These are phyloP conservation scores for Allacma fusca DNA, from an alignment of 2,888 invertebrate species.

Conservation along the genomic window DNA sequence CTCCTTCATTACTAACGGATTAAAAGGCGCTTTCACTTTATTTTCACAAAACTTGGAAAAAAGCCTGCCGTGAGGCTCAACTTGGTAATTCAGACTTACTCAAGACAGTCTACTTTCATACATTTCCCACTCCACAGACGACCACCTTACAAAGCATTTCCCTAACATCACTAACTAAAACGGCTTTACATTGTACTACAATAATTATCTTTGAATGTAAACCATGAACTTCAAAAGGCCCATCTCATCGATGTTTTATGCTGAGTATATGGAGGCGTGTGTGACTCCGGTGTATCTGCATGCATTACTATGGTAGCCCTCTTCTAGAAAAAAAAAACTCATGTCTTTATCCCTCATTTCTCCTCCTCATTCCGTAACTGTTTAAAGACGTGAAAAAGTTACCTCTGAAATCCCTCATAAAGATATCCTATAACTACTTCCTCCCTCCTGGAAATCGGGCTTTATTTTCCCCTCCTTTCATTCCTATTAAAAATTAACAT, in stretches of 20 bases:
- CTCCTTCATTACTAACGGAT: conserved; percentile 36
- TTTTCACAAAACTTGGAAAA: conserved; percentile 27
- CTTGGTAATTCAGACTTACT: conserved; percentile 28
- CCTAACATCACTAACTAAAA: conserved; percentile 21
- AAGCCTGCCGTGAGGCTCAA: conserved; percentile 33
- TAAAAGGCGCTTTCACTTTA: conserved; percentile 37
- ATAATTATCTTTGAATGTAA: conserved; percentile 30
- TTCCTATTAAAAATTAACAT: conserved; percentile 11
- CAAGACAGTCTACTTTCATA: not conserved
- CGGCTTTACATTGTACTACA: conserved; percentile 24
- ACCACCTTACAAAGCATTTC: not conserved
- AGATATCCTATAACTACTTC: not conserved
- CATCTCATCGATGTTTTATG: conserved; percentile 22
- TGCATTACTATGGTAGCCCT: too few species aligned
- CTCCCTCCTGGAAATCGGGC: not conserved
- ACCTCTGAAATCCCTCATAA: not conserved
- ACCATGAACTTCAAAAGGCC: conserved; percentile 20
- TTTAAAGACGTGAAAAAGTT: too few species aligned
- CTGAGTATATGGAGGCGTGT: too few species aligned
- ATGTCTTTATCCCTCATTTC: conserved; percentile 1
- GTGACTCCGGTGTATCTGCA: too few species aligned
- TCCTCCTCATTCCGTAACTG: conserved; percentile 7
- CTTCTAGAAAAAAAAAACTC: too few species aligned
- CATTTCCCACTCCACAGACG: not conserved
- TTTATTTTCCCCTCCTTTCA: not conserved